Conservation (phyloP, 2,797 vertebrate species). For the Ciconia nigra region DNA sequence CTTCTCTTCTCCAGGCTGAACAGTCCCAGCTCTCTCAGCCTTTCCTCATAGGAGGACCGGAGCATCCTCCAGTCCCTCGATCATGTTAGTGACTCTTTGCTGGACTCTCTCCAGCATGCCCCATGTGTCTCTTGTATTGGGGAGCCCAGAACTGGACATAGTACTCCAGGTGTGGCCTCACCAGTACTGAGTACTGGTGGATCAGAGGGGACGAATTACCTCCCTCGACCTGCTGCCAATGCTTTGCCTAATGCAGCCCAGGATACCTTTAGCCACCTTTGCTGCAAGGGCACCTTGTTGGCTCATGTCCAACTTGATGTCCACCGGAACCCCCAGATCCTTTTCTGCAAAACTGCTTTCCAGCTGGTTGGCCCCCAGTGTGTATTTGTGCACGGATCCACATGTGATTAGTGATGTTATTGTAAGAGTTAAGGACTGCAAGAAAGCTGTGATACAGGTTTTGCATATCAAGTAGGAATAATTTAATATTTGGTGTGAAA, state of each 20-base stretch:
- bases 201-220: neutral
- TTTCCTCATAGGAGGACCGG: neutral
- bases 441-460: neutral
- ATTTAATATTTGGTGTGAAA: neutral
- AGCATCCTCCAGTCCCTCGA: neutral
- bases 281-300: neutral
- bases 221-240: neutral
- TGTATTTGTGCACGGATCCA: neutral
- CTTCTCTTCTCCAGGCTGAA: neutral
- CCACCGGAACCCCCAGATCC: neutral
- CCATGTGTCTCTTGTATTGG: neutral
- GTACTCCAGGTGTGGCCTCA: neutral
- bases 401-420: neutral
- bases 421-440: neutral
- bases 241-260: neutral
- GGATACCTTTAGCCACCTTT: neutral
- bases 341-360: neutral
- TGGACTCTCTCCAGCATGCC: neutral
- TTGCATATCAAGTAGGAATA: neutral
- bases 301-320: neutral
- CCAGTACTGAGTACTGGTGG: neutral
- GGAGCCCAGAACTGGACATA: neutral
- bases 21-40: neutral
- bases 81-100: neutral
- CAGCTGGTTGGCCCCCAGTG: neutral